These are phyloP conservation scores for Orientallactaga bullata DNA, from an alignment of 2,113 vertebrate species.

Conservation along the genomic window DNA sequence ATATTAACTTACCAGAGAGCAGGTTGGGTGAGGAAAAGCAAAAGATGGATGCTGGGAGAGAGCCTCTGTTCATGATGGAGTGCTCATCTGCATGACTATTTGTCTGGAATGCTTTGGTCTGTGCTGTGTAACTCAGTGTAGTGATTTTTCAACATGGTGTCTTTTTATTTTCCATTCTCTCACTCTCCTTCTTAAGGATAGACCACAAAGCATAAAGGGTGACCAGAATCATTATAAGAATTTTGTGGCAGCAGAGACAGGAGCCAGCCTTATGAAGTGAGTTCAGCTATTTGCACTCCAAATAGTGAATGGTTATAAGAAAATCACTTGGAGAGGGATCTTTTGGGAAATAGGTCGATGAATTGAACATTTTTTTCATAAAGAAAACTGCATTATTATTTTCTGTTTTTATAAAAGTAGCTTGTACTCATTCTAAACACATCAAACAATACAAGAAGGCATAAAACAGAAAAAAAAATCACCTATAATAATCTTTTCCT, in stretches of 20 bases:
- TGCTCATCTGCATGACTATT: conserved; percentile 31
- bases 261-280: neutral
- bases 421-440: neutral
- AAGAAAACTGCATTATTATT: conserved; percentile 38
- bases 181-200: conserved; percentile 39
- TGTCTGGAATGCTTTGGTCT: conserved; percentile 58
- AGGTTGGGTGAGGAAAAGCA: neutral
- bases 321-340: conserved; percentile 8
- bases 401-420: conserved; percentile 31
- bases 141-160: conserved; percentile 55
- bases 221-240: conserved; percentile 41
- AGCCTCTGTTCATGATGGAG: conserved; percentile 30
- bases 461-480: neutral
- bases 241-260: conserved; percentile 41
- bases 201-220: conserved; percentile 34
- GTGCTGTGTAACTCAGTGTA: neutral
- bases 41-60: neutral
- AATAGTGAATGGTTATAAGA: conserved; percentile 36
- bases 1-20: conserved; percentile 50
- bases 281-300: conserved; percentile 20
- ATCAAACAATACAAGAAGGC: conserved; percentile 5
- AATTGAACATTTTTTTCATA: conserved; percentile 25
- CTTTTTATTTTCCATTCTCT: conserved; percentile 50
- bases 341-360: neutral
- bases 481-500: neutral